These are phyloP conservation scores for Corticium candelabrum DNA, from an alignment of 37 sponge, comb jelly and placozoan species.

Conservation along the genomic window DNA sequence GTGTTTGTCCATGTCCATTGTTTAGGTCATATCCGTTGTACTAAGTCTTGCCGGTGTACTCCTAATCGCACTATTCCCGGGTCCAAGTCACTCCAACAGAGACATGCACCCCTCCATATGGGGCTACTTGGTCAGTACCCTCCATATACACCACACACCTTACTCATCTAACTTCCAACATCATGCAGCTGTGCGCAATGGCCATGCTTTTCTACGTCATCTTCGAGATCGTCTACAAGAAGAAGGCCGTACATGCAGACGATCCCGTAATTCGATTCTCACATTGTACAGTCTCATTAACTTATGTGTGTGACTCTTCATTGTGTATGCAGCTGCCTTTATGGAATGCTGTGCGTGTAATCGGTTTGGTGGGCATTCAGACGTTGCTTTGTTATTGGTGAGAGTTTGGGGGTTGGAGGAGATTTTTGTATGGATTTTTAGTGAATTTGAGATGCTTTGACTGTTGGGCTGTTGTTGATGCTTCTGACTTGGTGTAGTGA, in stretches of 20 bases:
- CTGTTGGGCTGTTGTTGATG: too few species aligned
- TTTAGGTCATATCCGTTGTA: slow-evolving; percentile 6
- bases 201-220: slow-evolving; percentile 36
- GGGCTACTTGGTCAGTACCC: slow-evolving; percentile 22
- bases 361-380: slow-evolving; percentile 64
- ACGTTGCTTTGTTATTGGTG: slow-evolving; percentile 48
- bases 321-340: slow-evolving; percentile 14
- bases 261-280: slow-evolving; percentile 26
- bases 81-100: background rate
- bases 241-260: slow-evolving; percentile 22
- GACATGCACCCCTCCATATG: background rate
- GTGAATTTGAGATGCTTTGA: too few species aligned
- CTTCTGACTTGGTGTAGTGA: too few species aligned
- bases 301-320: background rate
- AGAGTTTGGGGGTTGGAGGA: background rate
- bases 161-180: background rate
- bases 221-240: slow-evolving; percentile 48
- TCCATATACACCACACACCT: background rate
- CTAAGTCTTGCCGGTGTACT: slow-evolving; percentile 15
- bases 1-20: background rate
- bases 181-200: slow-evolving; percentile 14
- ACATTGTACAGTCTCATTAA: background rate
- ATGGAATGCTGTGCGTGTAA: slow-evolving; percentile 36
- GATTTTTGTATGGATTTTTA: too few species aligned
- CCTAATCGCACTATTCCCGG: slow-evolving; percentile 17